Base-by-base conservation (phyloP, 1,140 invertebrate species). In the Ceratitis capitata region DNA sequence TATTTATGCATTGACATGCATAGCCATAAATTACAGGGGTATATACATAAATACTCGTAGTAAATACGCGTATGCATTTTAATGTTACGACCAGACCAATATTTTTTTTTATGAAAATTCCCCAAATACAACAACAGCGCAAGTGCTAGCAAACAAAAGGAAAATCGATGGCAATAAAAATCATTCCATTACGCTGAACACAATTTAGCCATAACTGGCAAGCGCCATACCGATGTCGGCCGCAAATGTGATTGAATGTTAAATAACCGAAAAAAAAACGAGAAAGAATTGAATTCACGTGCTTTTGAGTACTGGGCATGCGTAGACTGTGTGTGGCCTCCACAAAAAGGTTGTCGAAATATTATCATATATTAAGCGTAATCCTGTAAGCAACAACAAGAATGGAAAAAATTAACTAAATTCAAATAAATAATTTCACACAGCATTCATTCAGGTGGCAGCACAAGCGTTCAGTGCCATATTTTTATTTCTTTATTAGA, bases 141-240 rank as follows among this genome's bases (percentile, higher is more conserved):
- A n/a, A n/a, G n/a, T n/a, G n/a, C n/a, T n/a, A n/a, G n/a, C n/a
- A n/a, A n/a, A n/a, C n/a, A n/a, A n/a, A n/a, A n/a, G 51, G 39
- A 35, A 12, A 16, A 69, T 4, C 1, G 61, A 5, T 5, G 16
- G 16, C 35, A 69, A 69, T 69, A 69, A 69, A 69, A 69, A 39
- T 69, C 29, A 69, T 69, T 69, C 61, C 32, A 69, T 69, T 69
- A 69, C 61, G n/a, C 61, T n/a, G 39, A 69, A 69, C 32, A 69
- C 32, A 35, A 39, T 69, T 69, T n/a, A 69, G 32, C 16, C 61
- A 69, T 69, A 69, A 69, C 35, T 32, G 61, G 14, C 19, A 19
- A 69, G 14, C 61, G 16, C 4, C 16, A 3, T 0, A 14, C 45
- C 7, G 7, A 49, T n/a, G 47, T 14, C 14, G 47, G 47, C 47